Base-by-base conservation (phyloP, 2,888 invertebrate genomes). In the Tenthredo scrophulariae region DNA sequence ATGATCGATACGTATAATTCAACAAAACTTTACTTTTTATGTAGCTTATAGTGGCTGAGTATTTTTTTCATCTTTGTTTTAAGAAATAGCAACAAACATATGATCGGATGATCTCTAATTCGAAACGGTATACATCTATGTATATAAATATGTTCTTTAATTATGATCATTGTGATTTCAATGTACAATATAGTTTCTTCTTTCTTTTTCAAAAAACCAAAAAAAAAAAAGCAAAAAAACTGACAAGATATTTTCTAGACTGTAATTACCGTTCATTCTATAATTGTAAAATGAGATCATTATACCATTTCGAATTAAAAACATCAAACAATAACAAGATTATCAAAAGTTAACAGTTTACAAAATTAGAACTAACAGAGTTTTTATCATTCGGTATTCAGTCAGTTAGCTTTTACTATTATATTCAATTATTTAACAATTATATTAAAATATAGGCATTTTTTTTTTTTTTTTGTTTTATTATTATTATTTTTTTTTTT, bases 261-360 rank as follows among this genome's bases (percentile, higher is more conserved):
- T 50, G 18, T 50, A 50, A 50, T 50, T 50, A n/a, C 6, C n/a
- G 18, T 54, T 54, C n/a, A 54, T 54, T 54, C n/a, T 54, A 54
- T 54, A 54, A 6, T 54, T 54, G 54, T 54, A 54, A 54, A 54
- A 54, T 33, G 4, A 5, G 15, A 33, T 18, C 10, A 10, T n/a
- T 80, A 80, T 80, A 80, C 62, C 80, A 62, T 80, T 80, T 62
- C 26, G 54, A 77, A 22, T 77, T 10, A 54, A 77, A 65, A 62
- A 22, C 65, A 26, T 77, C 79, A 26, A 84, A 67, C 50, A 50
- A 80, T 80, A 84, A 84, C 79, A 84, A 84, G 37, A 79, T 58
- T 84, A 84, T 84, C 79, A 84, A 84, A 84, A 84, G 84, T 84
- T 84, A 84, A 84, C 84, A 84, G 84, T 84, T 84, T 79, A 84